Evolutionary conservation across 2,888 invertebrate species (phyloP), one percentile per base, ranked within the genome.

Genomic region (Brassicogethes aeneus): DNA sequence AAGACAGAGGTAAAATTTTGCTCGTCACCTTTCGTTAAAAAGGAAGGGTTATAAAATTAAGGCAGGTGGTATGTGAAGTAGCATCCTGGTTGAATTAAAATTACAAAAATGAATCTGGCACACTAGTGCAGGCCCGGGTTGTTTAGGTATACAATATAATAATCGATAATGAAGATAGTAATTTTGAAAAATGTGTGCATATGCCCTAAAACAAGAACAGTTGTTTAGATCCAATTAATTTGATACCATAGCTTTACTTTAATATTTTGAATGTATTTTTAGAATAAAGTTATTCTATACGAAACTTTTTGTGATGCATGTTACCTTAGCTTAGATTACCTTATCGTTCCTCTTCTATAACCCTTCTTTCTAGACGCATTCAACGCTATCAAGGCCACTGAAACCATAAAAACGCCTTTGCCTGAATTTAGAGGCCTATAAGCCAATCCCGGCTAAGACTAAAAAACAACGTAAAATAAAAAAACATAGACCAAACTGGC

Each of bases 1-100:
- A 33, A 33, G 13, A 15, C 34, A 34, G 8, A 13, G 23, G 23
- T 23, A 23, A 23, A n/a, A 23, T 23, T 40, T 40, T 36, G 33
- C 34, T 30, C 23, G 38, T 29, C 30, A 23, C 34, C n/a, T 15
- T 12, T 37, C n/a, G 34, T 44, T 29, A 37, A 42, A 39, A 44
- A 23, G 23, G 23, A 23, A 23, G 23, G 23, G 23, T 23, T 23
- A 23, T 23, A 23, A 23, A 23, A 23, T 23, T 23, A 10, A 5
- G 10, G 23, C 23, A 23, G 23, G 23, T 23, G 23, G 5, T 5
- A 23, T 23, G 23, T 23, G 23, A 10, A 10, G 23, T 23, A 10
- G 23, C 5, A 10, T 23, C 10, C 10, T 23, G 23, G 5, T 23
- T 7, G 23, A 23, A 23, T 7, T 7, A 23, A 23, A 23, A 23